phyloP scores from a whole-genome alignment of 2,888 invertebrate species.

The Andrena dorsata region DNA sequence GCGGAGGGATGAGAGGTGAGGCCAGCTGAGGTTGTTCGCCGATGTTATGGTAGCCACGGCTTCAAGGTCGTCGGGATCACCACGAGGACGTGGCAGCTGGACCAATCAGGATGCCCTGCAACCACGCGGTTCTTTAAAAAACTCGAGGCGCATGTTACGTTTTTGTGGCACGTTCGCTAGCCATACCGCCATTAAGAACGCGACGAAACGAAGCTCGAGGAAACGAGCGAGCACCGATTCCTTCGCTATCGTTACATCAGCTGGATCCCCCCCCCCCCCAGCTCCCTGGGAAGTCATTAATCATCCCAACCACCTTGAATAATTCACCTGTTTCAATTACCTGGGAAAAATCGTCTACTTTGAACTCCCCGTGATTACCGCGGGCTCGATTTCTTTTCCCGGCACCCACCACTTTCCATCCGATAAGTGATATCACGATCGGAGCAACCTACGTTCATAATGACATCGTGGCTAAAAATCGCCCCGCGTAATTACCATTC shows the following conservation, averaged over 20 bases:
- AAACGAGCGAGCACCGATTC: slow-evolving; percentile 44
- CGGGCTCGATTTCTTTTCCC: not conserved
- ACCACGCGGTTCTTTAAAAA: slow-evolving; percentile 56
- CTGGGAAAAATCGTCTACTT: slow-evolving; percentile 7
- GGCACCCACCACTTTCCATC: not conserved
- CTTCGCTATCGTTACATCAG: slow-evolving; percentile 57
- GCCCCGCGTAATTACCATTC: slow-evolving; percentile 1
- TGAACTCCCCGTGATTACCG: not conserved
- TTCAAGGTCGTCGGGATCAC: slow-evolving; percentile 78
- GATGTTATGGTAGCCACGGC: slow-evolving; percentile 74
- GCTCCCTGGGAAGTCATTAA: slow-evolving; percentile 31
- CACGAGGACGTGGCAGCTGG: slow-evolving; percentile 74
- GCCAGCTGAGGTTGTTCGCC: slow-evolving; percentile 74
- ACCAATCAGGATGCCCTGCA: slow-evolving; percentile 62
- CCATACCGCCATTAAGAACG: slow-evolving; percentile 34
- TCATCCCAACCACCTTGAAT: slow-evolving; percentile 38
- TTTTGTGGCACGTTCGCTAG: slow-evolving; percentile 38
- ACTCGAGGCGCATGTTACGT: slow-evolving; percentile 46
- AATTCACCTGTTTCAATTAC: slow-evolving; percentile 42
- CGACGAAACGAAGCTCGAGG: slow-evolving; percentile 22
- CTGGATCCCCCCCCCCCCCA: slow-evolving; percentile 29
- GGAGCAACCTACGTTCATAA: not conserved
- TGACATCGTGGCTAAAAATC: not conserved
- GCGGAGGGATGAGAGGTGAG: slow-evolving; percentile 63
- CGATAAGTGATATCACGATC: not conserved